phyloP scores from a whole-genome alignment of 2,888 invertebrate species.

The Aspidapion aeneum region DNA sequence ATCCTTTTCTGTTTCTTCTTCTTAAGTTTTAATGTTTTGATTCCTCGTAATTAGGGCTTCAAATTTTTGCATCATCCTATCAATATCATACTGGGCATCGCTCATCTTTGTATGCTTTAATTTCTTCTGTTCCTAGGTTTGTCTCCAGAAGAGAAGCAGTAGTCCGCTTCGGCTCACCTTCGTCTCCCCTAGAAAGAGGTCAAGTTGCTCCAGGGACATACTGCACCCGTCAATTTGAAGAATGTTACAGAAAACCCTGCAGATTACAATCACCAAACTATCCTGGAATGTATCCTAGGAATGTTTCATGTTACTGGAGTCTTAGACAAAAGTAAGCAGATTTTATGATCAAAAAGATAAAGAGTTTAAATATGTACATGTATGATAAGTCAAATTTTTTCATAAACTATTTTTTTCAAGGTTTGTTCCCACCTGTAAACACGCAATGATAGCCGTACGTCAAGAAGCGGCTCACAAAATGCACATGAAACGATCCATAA shows the following conservation, averaged over 20 bases:
- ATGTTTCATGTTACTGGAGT: slow-evolving; percentile 89
- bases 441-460: slow-evolving; percentile 84
- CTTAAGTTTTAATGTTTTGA: too few species aligned
- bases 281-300: slow-evolving; percentile 83
- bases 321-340: slow-evolving; percentile 66
- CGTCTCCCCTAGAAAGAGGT: slow-evolving; percentile 77
- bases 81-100: too few species aligned
- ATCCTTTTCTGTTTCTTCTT: too few species aligned
- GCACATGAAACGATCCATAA: slow-evolving; percentile 64
- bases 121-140: too few species aligned
- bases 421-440: slow-evolving; percentile 82
- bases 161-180: slow-evolving; percentile 72
- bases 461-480: slow-evolving; percentile 73
- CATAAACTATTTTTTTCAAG: neutral
- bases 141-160: slow-evolving; percentile 76
- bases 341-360: too few species aligned
- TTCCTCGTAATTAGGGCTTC: too few species aligned
- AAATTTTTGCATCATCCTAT: too few species aligned
- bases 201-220: slow-evolving; percentile 64
- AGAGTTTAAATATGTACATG: too few species aligned
- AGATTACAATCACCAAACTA: slow-evolving; percentile 88
- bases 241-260: slow-evolving; percentile 81
- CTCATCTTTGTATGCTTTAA: too few species aligned
- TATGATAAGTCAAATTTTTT: too few species aligned
- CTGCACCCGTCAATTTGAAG: slow-evolving; percentile 78